These are phyloP conservation scores for Dasyprocta punctata DNA, from an alignment of 2,113 vertebrate species.

Conservation along the genomic window DNA sequence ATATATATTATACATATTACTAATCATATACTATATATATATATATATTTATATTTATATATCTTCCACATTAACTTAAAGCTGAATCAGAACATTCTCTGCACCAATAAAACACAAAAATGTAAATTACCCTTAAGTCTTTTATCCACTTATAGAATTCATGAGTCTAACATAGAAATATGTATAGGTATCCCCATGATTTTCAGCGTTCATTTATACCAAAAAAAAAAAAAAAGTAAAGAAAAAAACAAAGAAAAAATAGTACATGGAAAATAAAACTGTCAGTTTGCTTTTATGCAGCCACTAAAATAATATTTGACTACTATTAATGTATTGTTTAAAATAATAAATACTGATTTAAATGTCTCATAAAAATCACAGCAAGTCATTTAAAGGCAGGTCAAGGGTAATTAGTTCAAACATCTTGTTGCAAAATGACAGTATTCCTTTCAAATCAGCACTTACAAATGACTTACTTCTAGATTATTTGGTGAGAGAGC, in stretches of 20 bases:
- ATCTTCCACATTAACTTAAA: background rate
- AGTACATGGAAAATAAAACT: slow-evolving; percentile 32
- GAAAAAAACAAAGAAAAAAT: background rate
- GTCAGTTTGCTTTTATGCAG: slow-evolving; percentile 45
- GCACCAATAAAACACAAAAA: background rate
- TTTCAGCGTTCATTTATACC: slow-evolving; percentile 18
- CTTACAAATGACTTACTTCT: background rate
- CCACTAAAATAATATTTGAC: slow-evolving; percentile 63
- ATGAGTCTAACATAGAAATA: background rate
- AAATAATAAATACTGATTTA: slow-evolving; percentile 51
- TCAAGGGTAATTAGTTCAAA: slow-evolving; percentile 65
- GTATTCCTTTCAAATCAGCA: background rate
- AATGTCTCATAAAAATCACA: slow-evolving; percentile 55
- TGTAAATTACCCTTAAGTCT: background rate
- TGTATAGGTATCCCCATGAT: background rate
- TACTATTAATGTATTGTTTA: slow-evolving; percentile 34
- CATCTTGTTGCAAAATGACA: background rate
- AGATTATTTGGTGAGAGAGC: background rate
- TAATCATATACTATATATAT: no score
- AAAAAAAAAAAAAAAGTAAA: no score
- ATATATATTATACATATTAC: no score
- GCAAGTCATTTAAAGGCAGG: slow-evolving; percentile 47
- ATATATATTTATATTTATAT: no score
- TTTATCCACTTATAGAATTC: background rate
- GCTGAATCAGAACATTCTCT: background rate